phyloP scores from a whole-genome alignment of 2,888 invertebrate genomes.

The Drosophila prolongata region DNA sequence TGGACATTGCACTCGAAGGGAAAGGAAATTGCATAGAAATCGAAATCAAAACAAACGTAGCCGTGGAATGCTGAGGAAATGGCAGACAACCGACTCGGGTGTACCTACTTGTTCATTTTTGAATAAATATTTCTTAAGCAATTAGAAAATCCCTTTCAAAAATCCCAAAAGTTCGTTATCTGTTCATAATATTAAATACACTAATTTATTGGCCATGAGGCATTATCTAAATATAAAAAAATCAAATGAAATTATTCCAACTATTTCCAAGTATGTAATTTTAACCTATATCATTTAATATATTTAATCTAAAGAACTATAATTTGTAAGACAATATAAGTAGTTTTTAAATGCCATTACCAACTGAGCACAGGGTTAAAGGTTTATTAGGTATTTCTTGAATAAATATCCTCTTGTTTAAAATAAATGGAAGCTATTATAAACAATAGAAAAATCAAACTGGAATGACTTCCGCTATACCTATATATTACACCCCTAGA shows the following conservation, averaged over 20 bases:
- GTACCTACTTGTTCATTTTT: no score
- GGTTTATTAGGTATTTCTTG: neutral
- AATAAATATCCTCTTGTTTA: neutral
- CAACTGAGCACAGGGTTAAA: no score
- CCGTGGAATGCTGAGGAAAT: slow-evolving; percentile 41
- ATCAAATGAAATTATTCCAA: no score
- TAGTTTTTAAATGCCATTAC: no score
- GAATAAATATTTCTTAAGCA: neutral
- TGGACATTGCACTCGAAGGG: slow-evolving; percentile 64
- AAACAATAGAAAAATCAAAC: neutral
- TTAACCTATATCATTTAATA: no score
- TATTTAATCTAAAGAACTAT: no score
- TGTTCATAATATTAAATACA: neutral
- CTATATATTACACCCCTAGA: slow-evolving; percentile 4
- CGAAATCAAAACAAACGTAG: slow-evolving; percentile 68
- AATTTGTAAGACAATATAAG: no score
- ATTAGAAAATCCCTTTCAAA: slow-evolving; percentile 3
- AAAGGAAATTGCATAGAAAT: slow-evolving; percentile 60
- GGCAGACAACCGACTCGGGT: neutral
- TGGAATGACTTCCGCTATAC: slow-evolving; percentile 17
- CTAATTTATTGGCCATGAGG: no score
- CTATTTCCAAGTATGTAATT: no score
- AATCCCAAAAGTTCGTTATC: neutral
- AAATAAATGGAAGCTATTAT: no score
- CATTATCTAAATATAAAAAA: no score